These are phyloP conservation scores for Lacanobia oleracea DNA, from an alignment of 2,888 invertebrate species.

Conservation along the genomic window DNA sequence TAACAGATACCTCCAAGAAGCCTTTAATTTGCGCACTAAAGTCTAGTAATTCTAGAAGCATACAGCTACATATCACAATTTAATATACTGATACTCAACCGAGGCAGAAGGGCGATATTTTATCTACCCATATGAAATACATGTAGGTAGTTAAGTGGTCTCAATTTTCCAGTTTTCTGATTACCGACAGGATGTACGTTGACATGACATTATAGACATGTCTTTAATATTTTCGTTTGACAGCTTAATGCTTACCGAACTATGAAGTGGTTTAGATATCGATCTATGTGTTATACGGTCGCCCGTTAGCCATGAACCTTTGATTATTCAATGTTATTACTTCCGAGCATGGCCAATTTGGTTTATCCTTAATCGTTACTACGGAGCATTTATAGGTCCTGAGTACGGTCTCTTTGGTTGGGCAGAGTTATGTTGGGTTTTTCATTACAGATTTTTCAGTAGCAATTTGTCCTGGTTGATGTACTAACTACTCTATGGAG, in stretches of 20 bases:
- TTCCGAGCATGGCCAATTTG: background rate
- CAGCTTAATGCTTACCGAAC: background rate
- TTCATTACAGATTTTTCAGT: too few species aligned
- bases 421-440: too few species aligned
- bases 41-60: background rate
- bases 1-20: background rate
- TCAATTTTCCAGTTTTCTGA: background rate
- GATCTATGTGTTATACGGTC: conserved; percentile 10
- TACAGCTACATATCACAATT: background rate
- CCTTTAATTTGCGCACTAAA: background rate
- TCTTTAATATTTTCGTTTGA: background rate
- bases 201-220: background rate
- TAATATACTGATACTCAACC: background rate
- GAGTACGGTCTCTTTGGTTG: too few species aligned
- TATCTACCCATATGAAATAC: background rate
- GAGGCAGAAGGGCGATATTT: background rate
- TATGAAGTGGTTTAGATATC: background rate
- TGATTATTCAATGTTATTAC: conserved; percentile 14
- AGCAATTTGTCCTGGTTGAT: too few species aligned
- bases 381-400: too few species aligned
- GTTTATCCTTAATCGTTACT: background rate
- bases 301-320: background rate
- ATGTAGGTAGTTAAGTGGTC: background rate
- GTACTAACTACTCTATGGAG: too few species aligned
- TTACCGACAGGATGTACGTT: background rate